Percentiles rank a stretch among this genome's conserved stretches.
Conservation (phyloP, 2,888 invertebrate species). For the Odontocolon sp. region DNA sequence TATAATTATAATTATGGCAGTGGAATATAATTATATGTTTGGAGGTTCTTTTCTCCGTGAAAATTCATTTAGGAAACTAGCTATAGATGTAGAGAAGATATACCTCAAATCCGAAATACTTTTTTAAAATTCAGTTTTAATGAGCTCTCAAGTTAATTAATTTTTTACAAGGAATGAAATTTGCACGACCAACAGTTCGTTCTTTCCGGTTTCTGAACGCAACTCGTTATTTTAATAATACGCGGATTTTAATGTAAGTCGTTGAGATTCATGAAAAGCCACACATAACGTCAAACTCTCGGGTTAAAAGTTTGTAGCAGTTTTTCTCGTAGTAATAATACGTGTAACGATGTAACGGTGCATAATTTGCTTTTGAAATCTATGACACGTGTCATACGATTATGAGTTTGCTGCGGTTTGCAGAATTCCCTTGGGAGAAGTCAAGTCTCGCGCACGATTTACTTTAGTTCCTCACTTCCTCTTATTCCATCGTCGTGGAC, state of each 20-base stretch:
- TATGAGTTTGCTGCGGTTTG: conserved; percentile 26
- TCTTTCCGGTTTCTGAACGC: neutral
- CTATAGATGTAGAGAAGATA: too few relatives aligned
- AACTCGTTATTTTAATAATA: neutral
- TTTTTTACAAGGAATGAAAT: neutral
- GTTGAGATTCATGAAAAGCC: neutral
- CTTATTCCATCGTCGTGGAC: neutral
- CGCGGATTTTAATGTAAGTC: neutral
- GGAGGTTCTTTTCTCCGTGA: too few relatives aligned
- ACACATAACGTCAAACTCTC: neutral
- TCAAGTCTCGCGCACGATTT: neutral
- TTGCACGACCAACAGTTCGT: neutral
- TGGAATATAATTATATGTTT: too few relatives aligned
- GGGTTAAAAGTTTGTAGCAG: too few relatives aligned
- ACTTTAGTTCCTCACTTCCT: neutral
- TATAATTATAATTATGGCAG: too few relatives aligned
- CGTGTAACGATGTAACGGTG: too few relatives aligned
- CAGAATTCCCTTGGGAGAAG: conserved; percentile 1
- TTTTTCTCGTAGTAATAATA: neutral
- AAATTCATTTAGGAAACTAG: too few relatives aligned
- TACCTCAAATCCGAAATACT: too few relatives aligned
- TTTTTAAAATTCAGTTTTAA: too few relatives aligned
- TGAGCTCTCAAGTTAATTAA: conserved; percentile 18
- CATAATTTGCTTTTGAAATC: conserved; percentile 15
- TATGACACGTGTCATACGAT: conserved; percentile 21